Conservation (phyloP, 2,113 vertebrate species). For the Alectura lathami region DNA sequence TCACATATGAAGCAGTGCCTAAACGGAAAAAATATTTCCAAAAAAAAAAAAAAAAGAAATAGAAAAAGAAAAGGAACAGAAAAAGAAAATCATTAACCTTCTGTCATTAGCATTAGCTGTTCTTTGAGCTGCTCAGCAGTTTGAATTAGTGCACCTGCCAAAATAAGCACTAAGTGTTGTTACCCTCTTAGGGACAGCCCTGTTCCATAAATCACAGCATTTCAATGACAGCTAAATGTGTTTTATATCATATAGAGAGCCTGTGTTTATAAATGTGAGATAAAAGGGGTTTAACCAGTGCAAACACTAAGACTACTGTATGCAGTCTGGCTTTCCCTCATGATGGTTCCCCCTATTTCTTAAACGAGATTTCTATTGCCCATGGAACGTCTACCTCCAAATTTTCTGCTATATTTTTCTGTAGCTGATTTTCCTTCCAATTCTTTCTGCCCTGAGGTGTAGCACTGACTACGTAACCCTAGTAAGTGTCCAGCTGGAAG, state of each 20-base stretch:
- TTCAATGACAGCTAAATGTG: slow-evolving; percentile 72
- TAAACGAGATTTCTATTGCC: neutral
- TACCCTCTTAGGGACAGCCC: slow-evolving; percentile 74
- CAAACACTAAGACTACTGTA: slow-evolving; percentile 71
- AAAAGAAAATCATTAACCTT: slow-evolving; percentile 78
- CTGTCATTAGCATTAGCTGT: slow-evolving; percentile 73
- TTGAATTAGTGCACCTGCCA: slow-evolving; percentile 78
- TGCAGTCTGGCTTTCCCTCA: slow-evolving; percentile 35
- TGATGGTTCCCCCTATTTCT: neutral
- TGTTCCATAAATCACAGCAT: slow-evolving; percentile 68
- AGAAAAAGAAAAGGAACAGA: slow-evolving; percentile 16
- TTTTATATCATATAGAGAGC: slow-evolving; percentile 74
- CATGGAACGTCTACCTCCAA: neutral
- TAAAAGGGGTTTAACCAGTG: slow-evolving; percentile 71
- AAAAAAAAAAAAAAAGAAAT: neutral
- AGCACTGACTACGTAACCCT: neutral
- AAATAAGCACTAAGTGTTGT: slow-evolving; percentile 79
- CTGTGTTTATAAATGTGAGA: slow-evolving; percentile 75
- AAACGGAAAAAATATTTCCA: slow-evolving; percentile 74
- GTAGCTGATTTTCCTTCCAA: neutral
- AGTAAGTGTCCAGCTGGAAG: neutral
- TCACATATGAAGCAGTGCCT: slow-evolving; percentile 35
- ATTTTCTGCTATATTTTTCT: neutral
- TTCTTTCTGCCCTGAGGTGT: neutral
- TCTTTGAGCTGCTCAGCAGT: slow-evolving; percentile 68